Conservation (phyloP, 2,888 invertebrate genomes). For the Trichacis sp. region DNA sequence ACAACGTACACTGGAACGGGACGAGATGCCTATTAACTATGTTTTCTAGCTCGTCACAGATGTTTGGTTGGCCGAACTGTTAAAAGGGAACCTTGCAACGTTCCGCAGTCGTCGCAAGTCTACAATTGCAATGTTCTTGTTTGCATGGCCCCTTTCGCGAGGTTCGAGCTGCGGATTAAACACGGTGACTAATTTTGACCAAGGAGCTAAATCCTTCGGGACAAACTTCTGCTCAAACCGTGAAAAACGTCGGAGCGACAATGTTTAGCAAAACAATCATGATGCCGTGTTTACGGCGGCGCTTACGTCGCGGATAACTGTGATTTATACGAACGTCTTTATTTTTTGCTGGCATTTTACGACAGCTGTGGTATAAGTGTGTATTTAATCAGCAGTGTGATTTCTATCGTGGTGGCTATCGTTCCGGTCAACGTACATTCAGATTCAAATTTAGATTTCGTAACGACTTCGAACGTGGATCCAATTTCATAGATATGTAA, state of each 20-base stretch:
- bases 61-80: constrained; percentile 70
- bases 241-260: background rate
- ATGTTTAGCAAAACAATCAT: background rate
- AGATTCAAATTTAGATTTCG: constrained; percentile 58
- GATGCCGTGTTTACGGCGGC: constrained; percentile 33
- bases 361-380: constrained; percentile 41
- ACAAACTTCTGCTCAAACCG: too few relatives aligned
- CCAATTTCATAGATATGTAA: too few relatives aligned
- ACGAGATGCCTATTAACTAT: constrained; percentile 62
- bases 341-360: constrained; percentile 19
- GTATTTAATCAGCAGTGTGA: constrained; percentile 32
- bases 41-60: constrained; percentile 68
- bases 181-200: constrained; percentile 20
- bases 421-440: constrained; percentile 66
- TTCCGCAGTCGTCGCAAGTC: constrained; percentile 69
- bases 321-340: constrained; percentile 18
- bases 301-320: constrained; percentile 25
- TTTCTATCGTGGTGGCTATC: constrained; percentile 42
- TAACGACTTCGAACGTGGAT: too few relatives aligned
- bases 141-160: constrained; percentile 66
- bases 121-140: constrained; percentile 65
- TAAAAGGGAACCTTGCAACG: constrained; percentile 70
- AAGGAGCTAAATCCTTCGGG: too few relatives aligned
- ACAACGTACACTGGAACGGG: background rate
- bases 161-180: constrained; percentile 52